phyloP scores from a whole-genome alignment of 2,888 invertebrate genomes.

The Drosophila kanekoi region DNA sequence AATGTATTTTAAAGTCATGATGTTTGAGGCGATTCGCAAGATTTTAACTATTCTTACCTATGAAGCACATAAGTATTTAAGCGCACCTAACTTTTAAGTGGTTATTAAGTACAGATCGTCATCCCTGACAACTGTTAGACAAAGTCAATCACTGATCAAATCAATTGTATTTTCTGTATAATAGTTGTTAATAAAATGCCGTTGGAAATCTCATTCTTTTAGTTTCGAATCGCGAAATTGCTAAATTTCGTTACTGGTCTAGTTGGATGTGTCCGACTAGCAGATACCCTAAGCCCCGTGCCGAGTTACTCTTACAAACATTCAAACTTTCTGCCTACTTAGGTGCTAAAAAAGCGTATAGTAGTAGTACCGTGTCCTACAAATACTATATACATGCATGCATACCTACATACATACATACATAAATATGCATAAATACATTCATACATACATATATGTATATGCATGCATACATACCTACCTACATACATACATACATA shows the following conservation, averaged over 20 bases:
- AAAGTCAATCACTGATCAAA: constrained; percentile 54
- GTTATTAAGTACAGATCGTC: constrained; percentile 14
- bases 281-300: no score
- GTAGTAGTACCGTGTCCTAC: no score
- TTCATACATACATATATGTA: not conserved
- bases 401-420: no score
- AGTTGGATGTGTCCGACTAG: not conserved
- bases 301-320: no score
- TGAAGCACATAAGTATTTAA: constrained; percentile 16
- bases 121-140: constrained; percentile 18
- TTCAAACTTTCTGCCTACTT: no score
- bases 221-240: no score
- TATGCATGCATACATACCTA: not conserved
- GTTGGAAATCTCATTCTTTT: constrained; percentile 3
- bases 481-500: not conserved
- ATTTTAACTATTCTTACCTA: constrained; percentile 12
- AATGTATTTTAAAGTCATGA: not conserved
- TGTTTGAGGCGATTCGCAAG: not conserved
- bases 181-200: constrained; percentile 40
- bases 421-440: not conserved
- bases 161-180: constrained; percentile 40
- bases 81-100: constrained; percentile 20
- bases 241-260: no score
- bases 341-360: no score
- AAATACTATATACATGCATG: no score